phyloP scores from a whole-genome alignment of 2,888 invertebrate species.

The Cactoblastis cactorum region DNA sequence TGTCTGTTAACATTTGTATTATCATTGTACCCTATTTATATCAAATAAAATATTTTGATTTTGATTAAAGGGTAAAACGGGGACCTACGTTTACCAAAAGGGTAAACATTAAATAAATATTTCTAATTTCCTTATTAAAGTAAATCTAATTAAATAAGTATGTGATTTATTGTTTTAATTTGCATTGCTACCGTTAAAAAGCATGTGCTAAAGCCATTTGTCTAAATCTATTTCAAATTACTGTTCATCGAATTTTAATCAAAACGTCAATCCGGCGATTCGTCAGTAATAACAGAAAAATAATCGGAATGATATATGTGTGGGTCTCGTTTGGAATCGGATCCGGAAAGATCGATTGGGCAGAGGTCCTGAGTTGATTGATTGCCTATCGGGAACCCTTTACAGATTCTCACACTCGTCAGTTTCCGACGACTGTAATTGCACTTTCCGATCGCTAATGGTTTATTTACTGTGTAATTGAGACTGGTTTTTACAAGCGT shows the following conservation, averaged over 20 bases:
- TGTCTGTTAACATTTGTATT: no score
- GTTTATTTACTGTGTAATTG: conserved; percentile 4
- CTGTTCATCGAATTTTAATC: conserved; percentile 7
- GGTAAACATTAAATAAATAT: no score
- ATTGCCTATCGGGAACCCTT: conserved; percentile 33
- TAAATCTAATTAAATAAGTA: no score
- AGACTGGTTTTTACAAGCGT: background rate
- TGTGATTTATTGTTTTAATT: no score
- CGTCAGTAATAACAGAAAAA: conserved; percentile 21
- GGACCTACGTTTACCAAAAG: no score
- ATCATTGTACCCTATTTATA: no score
- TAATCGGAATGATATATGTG: conserved; percentile 32
- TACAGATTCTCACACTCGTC: conserved; percentile 43
- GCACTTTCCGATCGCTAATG: conserved; percentile 14
- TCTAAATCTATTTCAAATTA: conserved; percentile 9
- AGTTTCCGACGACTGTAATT: conserved; percentile 31
- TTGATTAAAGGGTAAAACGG: no score
- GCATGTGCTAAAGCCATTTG: background rate
- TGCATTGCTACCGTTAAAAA: background rate
- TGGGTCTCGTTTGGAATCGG: conserved; percentile 22
- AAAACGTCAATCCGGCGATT: conserved; percentile 11
- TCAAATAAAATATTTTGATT: no score
- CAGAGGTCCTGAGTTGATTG: conserved; percentile 32
- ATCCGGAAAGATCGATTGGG: conserved; percentile 23
- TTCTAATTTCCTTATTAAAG: no score